These are phyloP conservation scores for Thera britannica DNA, from an alignment of 2,888 invertebrate species.

Conservation along the genomic window DNA sequence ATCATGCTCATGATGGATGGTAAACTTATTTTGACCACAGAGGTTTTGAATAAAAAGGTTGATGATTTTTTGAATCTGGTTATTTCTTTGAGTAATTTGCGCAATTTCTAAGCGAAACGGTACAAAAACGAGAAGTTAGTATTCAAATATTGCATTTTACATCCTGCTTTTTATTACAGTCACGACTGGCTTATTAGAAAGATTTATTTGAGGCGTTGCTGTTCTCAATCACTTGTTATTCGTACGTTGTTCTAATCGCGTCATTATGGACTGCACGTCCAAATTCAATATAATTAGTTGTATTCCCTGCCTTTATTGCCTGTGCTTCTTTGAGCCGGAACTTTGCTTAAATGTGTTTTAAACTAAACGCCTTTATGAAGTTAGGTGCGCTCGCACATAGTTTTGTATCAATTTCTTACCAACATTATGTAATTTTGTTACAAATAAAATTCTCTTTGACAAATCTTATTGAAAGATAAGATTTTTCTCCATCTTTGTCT, in stretches of 20 bases:
- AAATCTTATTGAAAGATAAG: too few relatives aligned
- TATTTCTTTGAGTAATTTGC: background rate
- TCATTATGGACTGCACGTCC: slow-evolving; percentile 25
- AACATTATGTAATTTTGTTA: too few relatives aligned
- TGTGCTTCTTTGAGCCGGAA: slow-evolving; percentile 13
- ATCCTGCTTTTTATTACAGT: slow-evolving; percentile 30
- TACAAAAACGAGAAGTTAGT: slow-evolving; percentile 13
- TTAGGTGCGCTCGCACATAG: too few relatives aligned
- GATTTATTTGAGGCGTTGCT: slow-evolving; percentile 31
- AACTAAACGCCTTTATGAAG: too few relatives aligned
- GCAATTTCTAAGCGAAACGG: background rate
- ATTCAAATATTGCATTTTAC: slow-evolving; percentile 20
- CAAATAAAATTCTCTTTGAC: too few relatives aligned
- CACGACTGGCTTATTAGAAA: slow-evolving; percentile 36
- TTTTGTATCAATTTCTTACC: too few relatives aligned
- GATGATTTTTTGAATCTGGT: background rate
- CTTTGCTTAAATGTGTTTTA: background rate
- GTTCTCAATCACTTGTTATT: slow-evolving; percentile 34
- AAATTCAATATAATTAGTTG: slow-evolving; percentile 29
- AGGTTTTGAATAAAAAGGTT: slow-evolving; percentile 4
- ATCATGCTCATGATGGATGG: background rate
- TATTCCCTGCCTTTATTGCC: slow-evolving; percentile 19
- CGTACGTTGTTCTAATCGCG: slow-evolving; percentile 17
- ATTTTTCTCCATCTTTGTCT: too few relatives aligned
- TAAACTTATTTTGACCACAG: background rate